A percentile compares a stretch with the other conserved stretches of the same genome.
Evolutionary conservation across 2,113 vertebrate genomes (phyloP).

Genomic region (Synchiropus splendidus): DNA sequence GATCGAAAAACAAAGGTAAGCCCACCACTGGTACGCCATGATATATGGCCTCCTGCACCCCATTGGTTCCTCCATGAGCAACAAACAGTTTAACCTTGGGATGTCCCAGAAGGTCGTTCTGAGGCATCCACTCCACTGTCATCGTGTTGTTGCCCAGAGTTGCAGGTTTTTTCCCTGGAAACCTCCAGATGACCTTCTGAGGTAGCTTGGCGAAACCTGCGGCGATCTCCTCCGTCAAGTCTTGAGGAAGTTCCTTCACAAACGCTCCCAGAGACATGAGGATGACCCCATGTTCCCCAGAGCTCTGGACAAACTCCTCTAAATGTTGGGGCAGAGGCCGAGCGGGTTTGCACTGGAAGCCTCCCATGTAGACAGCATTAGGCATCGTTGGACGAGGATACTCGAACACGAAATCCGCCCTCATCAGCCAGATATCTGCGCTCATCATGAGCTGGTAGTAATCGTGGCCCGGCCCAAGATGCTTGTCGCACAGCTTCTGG

Average conservation of each 20-base stretch:
- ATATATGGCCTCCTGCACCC: conserved; percentile 59
- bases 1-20: conserved; percentile 56
- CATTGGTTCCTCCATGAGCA: conserved; percentile 61
- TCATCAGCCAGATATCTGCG: conserved; percentile 68
- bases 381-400: conserved; percentile 67
- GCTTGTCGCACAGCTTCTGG: conserved; percentile 34
- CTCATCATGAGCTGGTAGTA: conserved; percentile 37
- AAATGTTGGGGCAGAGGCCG: conserved; percentile 52
- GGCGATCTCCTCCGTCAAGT: conserved; percentile 43
- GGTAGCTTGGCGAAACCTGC: conserved; percentile 52
- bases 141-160: conserved; percentile 61
- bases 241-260: conserved; percentile 31
- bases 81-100: conserved; percentile 53
- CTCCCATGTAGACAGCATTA: conserved; percentile 57
- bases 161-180: conserved; percentile 34
- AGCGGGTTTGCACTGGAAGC: conserved; percentile 63
- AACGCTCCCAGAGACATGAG: conserved; percentile 63
- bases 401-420: conserved; percentile 66
- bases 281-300: conserved; percentile 60
- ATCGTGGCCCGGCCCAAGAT: conserved; percentile 44
- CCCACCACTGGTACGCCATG: conserved; percentile 56
- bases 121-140: conserved; percentile 59
- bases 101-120: conserved; percentile 63
- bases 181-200: conserved; percentile 63
- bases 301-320: conserved; percentile 59